Evolutionary conservation across 2,797 vertebrate genomes (phyloP).

Genomic region (Alcedo quadribrachys): DNA sequence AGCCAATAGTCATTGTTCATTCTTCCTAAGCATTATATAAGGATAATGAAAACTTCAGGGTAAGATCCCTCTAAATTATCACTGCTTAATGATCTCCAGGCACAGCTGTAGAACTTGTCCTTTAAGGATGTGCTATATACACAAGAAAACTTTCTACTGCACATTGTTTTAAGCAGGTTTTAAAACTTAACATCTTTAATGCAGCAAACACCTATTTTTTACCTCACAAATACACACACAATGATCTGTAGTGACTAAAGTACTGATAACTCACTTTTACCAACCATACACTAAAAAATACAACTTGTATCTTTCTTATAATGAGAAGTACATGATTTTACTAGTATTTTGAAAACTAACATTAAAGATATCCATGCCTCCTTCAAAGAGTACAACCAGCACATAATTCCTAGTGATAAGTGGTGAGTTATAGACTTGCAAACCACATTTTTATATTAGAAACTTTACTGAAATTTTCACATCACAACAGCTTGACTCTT

Average conservation of each 20-base stretch:
- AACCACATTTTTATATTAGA: not conserved
- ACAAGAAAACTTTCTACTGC: not conserved
- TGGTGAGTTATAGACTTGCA: not conserved
- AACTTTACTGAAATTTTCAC: constrained; percentile 3
- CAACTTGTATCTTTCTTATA: not conserved
- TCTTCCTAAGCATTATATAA: not conserved
- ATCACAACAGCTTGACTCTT: not conserved
- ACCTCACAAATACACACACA: fast-evolving
- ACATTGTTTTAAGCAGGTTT: not conserved
- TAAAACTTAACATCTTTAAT: not conserved
- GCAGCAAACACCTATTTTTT: not conserved
- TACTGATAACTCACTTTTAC: not conserved
- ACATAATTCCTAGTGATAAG: not conserved
- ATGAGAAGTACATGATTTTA: not conserved
- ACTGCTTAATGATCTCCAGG: not conserved
- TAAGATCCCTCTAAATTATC: not conserved
- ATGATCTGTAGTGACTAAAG: not conserved
- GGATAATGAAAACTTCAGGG: not conserved
- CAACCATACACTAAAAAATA: not conserved
- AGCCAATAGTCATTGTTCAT: not conserved
- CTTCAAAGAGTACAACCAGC: not conserved
- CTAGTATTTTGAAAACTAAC: not conserved
- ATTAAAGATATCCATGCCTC: not conserved
- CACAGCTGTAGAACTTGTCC: not conserved
- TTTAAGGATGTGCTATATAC: not conserved